Evolutionary conservation across 2,888 invertebrate species (phyloP), one percentile per base, ranked within the genome.

Genomic region (Dicranocentrus wangi): DNA sequence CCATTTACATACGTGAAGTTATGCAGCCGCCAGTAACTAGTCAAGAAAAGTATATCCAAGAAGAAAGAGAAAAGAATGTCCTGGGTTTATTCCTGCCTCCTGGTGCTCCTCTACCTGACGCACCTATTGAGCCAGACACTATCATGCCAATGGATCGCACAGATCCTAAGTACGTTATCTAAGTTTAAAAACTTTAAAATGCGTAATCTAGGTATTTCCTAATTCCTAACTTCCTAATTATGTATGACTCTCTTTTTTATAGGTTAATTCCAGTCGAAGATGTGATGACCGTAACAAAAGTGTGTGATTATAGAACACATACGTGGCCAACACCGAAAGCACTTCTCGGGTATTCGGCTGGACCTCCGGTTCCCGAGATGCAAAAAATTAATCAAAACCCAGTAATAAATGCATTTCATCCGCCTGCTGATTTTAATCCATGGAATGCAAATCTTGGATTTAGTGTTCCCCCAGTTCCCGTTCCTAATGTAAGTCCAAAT

Each of bases 301-400:
- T 94, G 19, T 94, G 93, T 87, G 95, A 95, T 88, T 93, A 93
- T 87, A 92, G 93, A 77, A 91, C 90, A 72, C 92, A 93, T 88
- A 92, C 93, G 0, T 95, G 95, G 95, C 95, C 95, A 1, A 95
- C 95, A 88, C 94, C 95, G 0, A 94, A 94, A 88, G 93, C 93
- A 15, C 2, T 5, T 19, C 21, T 25, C 25, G 55, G 55, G 7
- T 25, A 23, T n/a, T 23, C 7, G 63, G 2, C n/a, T 63, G 71
- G 43, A 27, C 21, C 55, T 21, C 1, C 47, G 15, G n/a, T 1
- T 66, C 19, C 66, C 7, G 47, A 7, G 42, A 43, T 43, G 23
- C 25, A 51, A 21, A n/a, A 13, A 39, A n/a, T 39, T 1, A 13
- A 10, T 15, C 42, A 21, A 53, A 23, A 51, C 27, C 66, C 47